Conservation (phyloP, 1,140 invertebrate species). For the Rhysida immarginata region DNA sequence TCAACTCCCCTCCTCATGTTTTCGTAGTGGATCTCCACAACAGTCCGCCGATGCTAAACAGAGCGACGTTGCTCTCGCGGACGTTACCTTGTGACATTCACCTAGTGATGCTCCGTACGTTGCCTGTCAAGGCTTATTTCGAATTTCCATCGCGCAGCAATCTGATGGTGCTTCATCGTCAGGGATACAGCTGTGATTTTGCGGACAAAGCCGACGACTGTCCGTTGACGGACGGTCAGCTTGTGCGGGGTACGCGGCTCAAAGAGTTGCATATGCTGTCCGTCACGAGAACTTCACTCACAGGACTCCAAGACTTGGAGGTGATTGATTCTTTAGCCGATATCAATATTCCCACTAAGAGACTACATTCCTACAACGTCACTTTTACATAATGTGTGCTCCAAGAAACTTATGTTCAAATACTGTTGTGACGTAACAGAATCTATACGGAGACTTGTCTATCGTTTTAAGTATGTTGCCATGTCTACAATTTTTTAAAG, state of each 20-base stretch:
- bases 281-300: constrained; percentile 43
- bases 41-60: constrained; percentile 15
- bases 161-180: constrained; percentile 59
- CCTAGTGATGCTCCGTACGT: constrained; percentile 61
- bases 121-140: constrained; percentile 48
- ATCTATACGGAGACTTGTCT: too few species aligned
- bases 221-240: constrained; percentile 6
- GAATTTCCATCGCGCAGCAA: constrained; percentile 63
- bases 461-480: too few species aligned
- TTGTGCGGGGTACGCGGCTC: constrained; percentile 33
- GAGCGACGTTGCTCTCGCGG: constrained; percentile 40
- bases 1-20: constrained; percentile 56
- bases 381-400: constrained; percentile 38
- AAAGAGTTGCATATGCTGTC: constrained; percentile 31
- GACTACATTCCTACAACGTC: constrained; percentile 51
- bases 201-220: constrained; percentile 7
- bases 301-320: constrained; percentile 42
- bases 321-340: constrained; percentile 37
- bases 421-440: too few species aligned
- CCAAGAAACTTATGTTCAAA: too few species aligned
- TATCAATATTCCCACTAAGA: constrained; percentile 46
- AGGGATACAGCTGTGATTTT: constrained; percentile 30
- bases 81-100: constrained; percentile 71
- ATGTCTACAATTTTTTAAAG: too few species aligned
- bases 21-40: constrained; percentile 44